phyloP scores from a whole-genome alignment of 2,888 invertebrate species.

The Phasia obesa region DNA sequence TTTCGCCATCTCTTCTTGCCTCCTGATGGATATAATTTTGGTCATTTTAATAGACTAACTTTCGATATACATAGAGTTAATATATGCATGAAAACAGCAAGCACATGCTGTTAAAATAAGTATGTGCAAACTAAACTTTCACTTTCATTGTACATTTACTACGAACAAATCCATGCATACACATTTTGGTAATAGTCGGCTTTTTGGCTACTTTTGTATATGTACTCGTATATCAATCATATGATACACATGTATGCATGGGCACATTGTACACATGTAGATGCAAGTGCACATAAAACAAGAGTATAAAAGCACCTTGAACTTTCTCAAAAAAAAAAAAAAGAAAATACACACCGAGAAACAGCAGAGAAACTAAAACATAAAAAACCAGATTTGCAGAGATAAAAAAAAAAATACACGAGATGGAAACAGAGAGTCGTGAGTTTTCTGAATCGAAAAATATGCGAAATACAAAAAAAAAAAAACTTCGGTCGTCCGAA shows the following conservation, averaged over 20 bases:
- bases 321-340: constrained; percentile 25
- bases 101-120: not conserved
- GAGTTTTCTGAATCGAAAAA: no score
- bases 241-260: not conserved
- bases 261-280: not conserved
- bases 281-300: not conserved
- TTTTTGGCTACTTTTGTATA: not conserved
- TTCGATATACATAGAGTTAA: not conserved
- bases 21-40: not conserved
- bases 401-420: no score
- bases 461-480: no score
- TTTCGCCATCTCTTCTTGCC: not conserved
- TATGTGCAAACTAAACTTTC: constrained; percentile 25
- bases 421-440: no score
- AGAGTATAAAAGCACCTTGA: constrained; percentile 31
- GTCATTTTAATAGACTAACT: not conserved
- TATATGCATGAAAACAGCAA: not conserved
- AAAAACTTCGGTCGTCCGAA: no score
- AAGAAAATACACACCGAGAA: not conserved
- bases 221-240: not conserved
- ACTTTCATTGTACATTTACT: constrained; percentile 3
- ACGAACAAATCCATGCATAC: not conserved
- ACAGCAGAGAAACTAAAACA: not conserved
- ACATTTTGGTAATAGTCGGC: constrained; percentile 5
- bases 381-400: not conserved